Conservation (phyloP, 2,113 vertebrate species). For the Crotalus horridus region DNA sequence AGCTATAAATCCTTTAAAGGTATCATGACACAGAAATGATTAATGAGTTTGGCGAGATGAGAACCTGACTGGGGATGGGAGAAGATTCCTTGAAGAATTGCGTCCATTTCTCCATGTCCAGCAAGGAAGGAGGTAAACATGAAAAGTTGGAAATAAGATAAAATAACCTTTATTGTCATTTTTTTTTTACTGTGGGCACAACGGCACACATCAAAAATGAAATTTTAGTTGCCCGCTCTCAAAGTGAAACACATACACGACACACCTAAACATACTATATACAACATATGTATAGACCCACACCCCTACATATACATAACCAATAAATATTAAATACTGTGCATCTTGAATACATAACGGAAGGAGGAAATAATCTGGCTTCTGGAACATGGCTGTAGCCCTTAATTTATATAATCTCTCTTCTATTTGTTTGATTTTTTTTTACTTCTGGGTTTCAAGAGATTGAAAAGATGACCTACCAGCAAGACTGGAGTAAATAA, state of each 20-base stretch:
- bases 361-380: not conserved
- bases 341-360: no score
- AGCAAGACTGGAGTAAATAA: not conserved
- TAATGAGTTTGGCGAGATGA: slow-evolving; percentile 64
- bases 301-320: no score
- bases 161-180: no score
- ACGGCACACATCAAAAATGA: no score
- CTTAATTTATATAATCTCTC: slow-evolving; percentile 2
- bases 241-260: no score
- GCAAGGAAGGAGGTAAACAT: slow-evolving; percentile 43
- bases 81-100: slow-evolving; percentile 46
- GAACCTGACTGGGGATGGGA: slow-evolving; percentile 42
- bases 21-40: slow-evolving; percentile 55
- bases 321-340: no score
- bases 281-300: no score
- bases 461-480: not conserved
- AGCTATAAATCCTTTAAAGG: slow-evolving; percentile 8
- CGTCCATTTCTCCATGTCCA: slow-evolving; percentile 60
- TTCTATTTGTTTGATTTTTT: not conserved
- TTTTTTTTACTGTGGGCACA: no score
- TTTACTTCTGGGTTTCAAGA: not conserved
- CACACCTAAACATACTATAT: no score
- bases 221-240: no score
- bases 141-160: slow-evolving; percentile 16
- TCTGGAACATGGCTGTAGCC: slow-evolving; percentile 19